Percentiles rank a stretch among this genome's conserved stretches.
These are phyloP conservation scores for Endomychus coccineus DNA, from an alignment of 2,888 invertebrate species.

Conservation along the genomic window DNA sequence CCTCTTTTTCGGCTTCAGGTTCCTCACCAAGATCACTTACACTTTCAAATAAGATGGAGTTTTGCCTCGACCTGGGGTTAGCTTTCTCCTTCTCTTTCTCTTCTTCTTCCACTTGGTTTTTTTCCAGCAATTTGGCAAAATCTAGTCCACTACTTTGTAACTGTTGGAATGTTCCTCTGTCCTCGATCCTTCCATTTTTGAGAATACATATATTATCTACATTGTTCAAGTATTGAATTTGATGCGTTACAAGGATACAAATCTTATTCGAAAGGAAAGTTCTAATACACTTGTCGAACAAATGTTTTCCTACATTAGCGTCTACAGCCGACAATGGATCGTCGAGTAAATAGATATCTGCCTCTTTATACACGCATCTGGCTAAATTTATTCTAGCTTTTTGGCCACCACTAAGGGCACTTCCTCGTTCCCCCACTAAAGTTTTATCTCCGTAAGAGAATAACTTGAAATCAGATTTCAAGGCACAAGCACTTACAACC, in stretches of 20 bases:
- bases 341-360: constrained; percentile 72
- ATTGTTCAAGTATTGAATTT: constrained; percentile 51
- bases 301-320: constrained; percentile 63
- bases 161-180: constrained; percentile 40
- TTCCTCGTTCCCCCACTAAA: constrained; percentile 74
- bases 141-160: constrained; percentile 46
- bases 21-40: constrained; percentile 37
- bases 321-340: constrained; percentile 81
- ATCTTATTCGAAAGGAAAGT: constrained; percentile 53
- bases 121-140: constrained; percentile 44
- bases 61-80: constrained; percentile 34
- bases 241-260: constrained; percentile 63
- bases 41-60: no score
- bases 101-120: constrained; percentile 33
- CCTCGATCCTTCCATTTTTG: constrained; percentile 44
- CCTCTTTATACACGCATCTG: constrained; percentile 65
- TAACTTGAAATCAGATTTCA: constrained; percentile 62
- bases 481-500: constrained; percentile 58
- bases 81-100: constrained; percentile 36
- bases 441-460: constrained; percentile 71
- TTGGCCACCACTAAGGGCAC: constrained; percentile 76
- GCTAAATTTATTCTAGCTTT: constrained; percentile 75
- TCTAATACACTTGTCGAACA: constrained; percentile 66
- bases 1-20: constrained; percentile 35
- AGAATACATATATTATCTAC: constrained; percentile 40